Percentiles rank a stretch among this genome's conserved stretches.
phyloP scores from a whole-genome alignment of 2,888 invertebrate genomes.

The Clostera curtula region DNA sequence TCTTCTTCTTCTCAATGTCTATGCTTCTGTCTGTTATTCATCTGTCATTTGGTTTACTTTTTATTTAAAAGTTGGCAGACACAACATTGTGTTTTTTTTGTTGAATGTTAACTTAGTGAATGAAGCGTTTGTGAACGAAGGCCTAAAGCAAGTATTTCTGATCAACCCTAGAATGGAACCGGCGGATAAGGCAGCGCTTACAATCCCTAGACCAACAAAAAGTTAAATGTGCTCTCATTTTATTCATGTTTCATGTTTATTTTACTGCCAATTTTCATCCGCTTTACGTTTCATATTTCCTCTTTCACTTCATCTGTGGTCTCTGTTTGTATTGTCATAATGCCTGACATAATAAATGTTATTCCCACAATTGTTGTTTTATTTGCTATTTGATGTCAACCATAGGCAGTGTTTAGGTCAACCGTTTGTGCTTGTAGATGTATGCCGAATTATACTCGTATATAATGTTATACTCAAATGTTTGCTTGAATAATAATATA shows the following conservation, averaged over 20 bases:
- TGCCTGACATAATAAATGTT: constrained; percentile 64
- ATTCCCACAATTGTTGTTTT: constrained; percentile 58
- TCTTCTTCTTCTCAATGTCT: constrained; percentile 52
- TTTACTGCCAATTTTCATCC: constrained; percentile 42
- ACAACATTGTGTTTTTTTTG: constrained; percentile 4
- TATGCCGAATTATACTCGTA: too few species aligned
- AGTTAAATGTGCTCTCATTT: too few species aligned
- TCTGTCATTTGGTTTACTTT: constrained; percentile 14
- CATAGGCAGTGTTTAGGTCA: constrained; percentile 13
- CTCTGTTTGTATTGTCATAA: constrained; percentile 40
- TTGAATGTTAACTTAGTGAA: constrained; percentile 31
- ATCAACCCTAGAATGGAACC: too few species aligned
- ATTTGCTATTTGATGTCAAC: constrained; percentile 49
- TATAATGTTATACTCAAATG: too few species aligned
- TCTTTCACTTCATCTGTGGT: constrained; percentile 30
- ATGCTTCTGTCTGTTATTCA: constrained; percentile 19
- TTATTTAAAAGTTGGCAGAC: constrained; percentile 1
- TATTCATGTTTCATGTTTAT: constrained; percentile 43
- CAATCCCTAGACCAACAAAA: too few species aligned
- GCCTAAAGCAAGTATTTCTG: too few species aligned
- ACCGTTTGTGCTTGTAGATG: constrained; percentile 30
- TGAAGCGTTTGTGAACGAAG: constrained; percentile 29
- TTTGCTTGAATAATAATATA: too few species aligned
- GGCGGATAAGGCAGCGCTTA: too few species aligned
- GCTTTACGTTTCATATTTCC: constrained; percentile 48